Conservation (phyloP, 2,888 invertebrate species). For the Dugesia japonica region DNA sequence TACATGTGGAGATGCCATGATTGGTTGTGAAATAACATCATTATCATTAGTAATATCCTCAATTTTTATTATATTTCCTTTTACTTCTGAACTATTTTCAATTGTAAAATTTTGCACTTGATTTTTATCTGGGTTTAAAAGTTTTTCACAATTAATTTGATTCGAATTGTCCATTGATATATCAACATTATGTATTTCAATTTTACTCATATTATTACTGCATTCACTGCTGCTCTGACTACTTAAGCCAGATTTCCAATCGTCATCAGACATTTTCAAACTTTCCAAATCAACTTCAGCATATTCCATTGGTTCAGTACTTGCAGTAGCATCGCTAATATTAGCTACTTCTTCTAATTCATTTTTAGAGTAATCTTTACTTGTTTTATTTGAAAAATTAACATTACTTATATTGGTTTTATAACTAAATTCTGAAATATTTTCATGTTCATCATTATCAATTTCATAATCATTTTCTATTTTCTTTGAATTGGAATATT, state of each 20-base stretch:
- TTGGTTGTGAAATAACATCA: neutral
- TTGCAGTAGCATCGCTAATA: neutral
- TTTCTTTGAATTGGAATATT: neutral
- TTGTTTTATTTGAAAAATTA: neutral
- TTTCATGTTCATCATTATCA: neutral
- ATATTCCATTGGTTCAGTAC: constrained; percentile 13
- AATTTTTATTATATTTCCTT: neutral
- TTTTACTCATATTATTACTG: neutral
- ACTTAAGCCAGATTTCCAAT: constrained; percentile 4
- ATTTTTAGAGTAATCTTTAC: neutral
- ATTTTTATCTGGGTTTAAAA: neutral
- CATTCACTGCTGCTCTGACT: neutral
- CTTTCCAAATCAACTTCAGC: constrained; percentile 14
- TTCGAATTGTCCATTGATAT: neutral
- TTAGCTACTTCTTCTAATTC: constrained; percentile 4
- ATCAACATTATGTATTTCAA: constrained; percentile 25
- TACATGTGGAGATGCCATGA: neutral
- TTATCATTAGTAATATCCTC: neutral
- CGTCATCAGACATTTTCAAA: neutral
- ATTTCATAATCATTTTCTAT: neutral
- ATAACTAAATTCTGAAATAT: neutral
- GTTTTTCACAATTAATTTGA: constrained; percentile 7
- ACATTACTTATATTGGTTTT: neutral
- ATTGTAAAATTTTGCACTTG: neutral
- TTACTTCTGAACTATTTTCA: neutral